These are phyloP conservation scores for Adelognathus sp. DNA, from an alignment of 2,888 invertebrate species.

Conservation along the genomic window DNA sequence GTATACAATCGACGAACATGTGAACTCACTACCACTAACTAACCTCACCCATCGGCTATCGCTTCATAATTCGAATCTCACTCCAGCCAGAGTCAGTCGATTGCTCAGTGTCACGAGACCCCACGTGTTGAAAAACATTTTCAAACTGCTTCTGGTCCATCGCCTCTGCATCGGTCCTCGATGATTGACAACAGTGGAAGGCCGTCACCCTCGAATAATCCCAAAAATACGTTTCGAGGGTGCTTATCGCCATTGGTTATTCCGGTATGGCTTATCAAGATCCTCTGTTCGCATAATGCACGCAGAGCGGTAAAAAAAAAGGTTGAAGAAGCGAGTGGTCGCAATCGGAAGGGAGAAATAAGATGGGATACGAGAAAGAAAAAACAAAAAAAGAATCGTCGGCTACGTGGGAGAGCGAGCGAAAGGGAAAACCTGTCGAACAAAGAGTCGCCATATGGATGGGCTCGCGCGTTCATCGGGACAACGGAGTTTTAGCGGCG, in stretches of 20 bases:
- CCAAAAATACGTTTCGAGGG: not conserved
- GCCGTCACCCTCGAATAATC: not conserved
- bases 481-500: not conserved
- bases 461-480: not conserved
- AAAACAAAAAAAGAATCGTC: constrained; percentile 9
- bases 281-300: not conserved
- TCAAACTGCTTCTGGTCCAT: not conserved
- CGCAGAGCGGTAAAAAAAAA: not conserved
- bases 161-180: not conserved
- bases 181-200: not conserved
- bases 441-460: constrained; percentile 26
- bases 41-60: not conserved
- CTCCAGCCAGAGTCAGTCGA: no score
- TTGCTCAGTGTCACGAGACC: not conserved
- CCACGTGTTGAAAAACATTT: not conserved
- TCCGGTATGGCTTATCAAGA: not conserved
- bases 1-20: no score
- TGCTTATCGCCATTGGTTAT: not conserved
- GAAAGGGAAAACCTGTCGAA: constrained; percentile 1
- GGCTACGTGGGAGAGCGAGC: constrained; percentile 1
- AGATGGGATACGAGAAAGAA: constrained; percentile 1
- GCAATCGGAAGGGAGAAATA: not conserved
- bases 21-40: not conserved
- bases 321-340: not conserved
- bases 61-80: not conserved